Base-by-base conservation (phyloP, 2,113 vertebrate species). In the Cinclus cinclus region DNA sequence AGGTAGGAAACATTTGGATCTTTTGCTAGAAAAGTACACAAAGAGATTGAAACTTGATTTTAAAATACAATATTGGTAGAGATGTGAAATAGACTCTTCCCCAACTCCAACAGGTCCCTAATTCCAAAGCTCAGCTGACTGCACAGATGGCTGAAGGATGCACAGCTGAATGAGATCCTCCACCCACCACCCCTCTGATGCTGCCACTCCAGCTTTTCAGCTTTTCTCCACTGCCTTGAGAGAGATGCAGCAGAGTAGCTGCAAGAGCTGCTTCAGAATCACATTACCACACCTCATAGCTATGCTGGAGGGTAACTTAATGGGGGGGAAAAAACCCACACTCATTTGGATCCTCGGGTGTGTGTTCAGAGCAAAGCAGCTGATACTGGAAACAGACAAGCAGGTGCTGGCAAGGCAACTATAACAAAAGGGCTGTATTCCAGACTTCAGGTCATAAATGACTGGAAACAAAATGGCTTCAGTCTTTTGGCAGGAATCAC, bases 261-360 rank as follows among this genome's bases (percentile, higher is more conserved):
- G 37, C 47, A 58, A 77, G 33, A 71, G 35, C 50, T 74, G 28
- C 33, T 46, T 50, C n/a, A 53, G 39, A 11, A 76, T n/a, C 27
- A 39, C 37, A 63, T 76, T 8, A 59, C 31, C 8, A 0, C 3
- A 16, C 18, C 35, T 24, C 44, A 62, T 0, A 35, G 31, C 63
- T 62, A 6, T 3, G 18, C 22, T 17, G 12, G 50, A 82, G 64
- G 19, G 4, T 13, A 53, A 39, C 24, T 31, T 35, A 31, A 3
- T 2, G 2, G 22, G 27, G 10, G 5, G 1, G 8, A 13, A 63
- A 18, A 13, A 42, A 1, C 5, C 3, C 21, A 14, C 6, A 16
- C 31, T 31, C 24, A 22, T 6, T 30, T 42, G 24, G 24, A 42
- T 22, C 53, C 55, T 27, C 5, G 7, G 33, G 25, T 20, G 14